A percentile compares a stretch with the other conserved stretches of the same genome.
phyloP scores from a whole-genome alignment of 1,140 invertebrate species.

The Rhyzopertha dominica region DNA sequence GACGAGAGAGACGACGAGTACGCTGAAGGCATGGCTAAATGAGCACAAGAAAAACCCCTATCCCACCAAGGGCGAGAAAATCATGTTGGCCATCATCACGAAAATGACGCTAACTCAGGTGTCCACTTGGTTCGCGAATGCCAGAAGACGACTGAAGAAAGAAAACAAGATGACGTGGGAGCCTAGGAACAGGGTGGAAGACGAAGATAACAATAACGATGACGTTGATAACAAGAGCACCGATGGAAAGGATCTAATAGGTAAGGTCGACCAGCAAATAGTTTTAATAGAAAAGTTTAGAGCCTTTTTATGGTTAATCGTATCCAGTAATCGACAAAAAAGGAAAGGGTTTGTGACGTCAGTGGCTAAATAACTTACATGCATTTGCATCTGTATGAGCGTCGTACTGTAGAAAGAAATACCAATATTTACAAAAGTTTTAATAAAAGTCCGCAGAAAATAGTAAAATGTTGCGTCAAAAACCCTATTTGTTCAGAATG shows the following conservation, averaged over 20 bases:
- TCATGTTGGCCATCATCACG: conserved; percentile 97
- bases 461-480: too few species aligned
- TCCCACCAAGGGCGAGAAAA: conserved; percentile 98
- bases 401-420: too few species aligned
- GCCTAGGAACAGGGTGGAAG: conserved; percentile 80
- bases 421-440: too few species aligned
- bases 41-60: conserved; percentile 99
- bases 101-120: conserved; percentile 99
- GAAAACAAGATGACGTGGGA: conserved; percentile 99
- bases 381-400: too few species aligned
- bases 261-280: too few species aligned
- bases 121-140: conserved; percentile 99
- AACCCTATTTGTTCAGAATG: too few species aligned
- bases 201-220: conserved; percentile 83
- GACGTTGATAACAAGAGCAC: conserved; percentile 78
- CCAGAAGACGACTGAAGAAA: conserved; percentile 91
- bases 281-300: too few species aligned
- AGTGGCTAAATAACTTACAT: too few species aligned
- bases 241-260: conserved; percentile 74
- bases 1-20: conserved; percentile 94
- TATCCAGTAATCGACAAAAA: too few species aligned
- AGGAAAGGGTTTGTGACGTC: too few species aligned
- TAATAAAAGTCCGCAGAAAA: too few species aligned
- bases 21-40: conserved; percentile 95
- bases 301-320: too few species aligned